Conservation (phyloP, 2,113 vertebrate species). For the Lagenorhynchus albirostris region DNA sequence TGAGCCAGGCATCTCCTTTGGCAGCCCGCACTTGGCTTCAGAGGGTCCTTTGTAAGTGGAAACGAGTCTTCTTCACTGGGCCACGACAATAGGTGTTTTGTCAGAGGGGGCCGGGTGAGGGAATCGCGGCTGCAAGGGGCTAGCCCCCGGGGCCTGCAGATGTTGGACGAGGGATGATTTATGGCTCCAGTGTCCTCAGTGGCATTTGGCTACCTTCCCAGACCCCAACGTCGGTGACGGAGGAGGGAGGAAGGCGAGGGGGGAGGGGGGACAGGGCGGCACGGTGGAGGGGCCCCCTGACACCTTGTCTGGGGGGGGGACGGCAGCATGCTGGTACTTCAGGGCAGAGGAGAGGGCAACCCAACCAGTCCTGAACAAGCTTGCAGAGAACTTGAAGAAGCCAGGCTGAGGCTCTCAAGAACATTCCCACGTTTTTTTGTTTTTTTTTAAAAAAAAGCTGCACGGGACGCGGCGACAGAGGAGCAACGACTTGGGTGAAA, state of each 20-base stretch:
- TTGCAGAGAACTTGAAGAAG: accelerated
- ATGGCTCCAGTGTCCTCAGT: conserved; percentile 91
- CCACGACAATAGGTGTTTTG: conserved; percentile 95
- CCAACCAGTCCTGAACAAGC: accelerated
- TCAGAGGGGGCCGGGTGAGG: conserved; percentile 83
- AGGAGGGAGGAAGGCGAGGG: conserved; percentile 68
- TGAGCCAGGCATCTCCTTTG: conserved; percentile 89
- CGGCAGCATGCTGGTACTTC: accelerated
- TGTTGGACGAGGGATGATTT: conserved; percentile 94
- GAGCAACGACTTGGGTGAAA: accelerated
- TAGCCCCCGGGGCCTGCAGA: conserved; percentile 90
- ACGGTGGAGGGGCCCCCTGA: conserved; percentile 67
- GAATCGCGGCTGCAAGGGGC: conserved; percentile 86
- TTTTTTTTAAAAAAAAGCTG: accelerated
- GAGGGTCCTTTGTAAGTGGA: conserved; percentile 92
- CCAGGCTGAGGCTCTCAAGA: background rate
- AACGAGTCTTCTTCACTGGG: conserved; percentile 94
- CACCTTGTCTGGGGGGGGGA: conserved; percentile 85
- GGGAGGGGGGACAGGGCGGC: accelerated
- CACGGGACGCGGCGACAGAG: accelerated
- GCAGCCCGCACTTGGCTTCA: conserved; percentile 92
- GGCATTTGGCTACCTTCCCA: conserved; percentile 96
- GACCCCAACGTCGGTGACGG: conserved; percentile 82
- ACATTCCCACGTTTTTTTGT: background rate
- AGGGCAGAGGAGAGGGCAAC: accelerated